Evolutionary conservation across 2,797 vertebrate genomes (phyloP).

Genomic region (Eulemur coronatus): DNA sequence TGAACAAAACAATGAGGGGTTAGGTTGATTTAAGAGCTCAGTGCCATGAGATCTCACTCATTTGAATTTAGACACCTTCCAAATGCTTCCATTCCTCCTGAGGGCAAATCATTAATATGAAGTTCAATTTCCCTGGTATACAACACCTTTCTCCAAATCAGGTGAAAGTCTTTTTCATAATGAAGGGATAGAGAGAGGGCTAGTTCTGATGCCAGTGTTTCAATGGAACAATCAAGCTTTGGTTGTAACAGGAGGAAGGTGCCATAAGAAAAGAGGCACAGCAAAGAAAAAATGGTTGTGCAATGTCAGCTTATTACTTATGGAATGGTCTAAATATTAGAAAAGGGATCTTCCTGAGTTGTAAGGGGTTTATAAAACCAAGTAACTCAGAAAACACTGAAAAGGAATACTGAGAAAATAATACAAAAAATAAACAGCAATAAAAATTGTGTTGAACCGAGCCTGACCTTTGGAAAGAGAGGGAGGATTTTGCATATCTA

Average conservation of each 20-base stretch:
- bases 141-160: conserved; percentile 1
- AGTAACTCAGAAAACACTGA: not conserved
- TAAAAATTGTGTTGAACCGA: conserved; percentile 51
- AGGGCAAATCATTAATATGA: not conserved
- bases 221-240: conserved; percentile 14
- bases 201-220: conserved; percentile 8
- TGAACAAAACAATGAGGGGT: conserved; percentile 16
- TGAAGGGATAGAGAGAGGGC: not conserved
- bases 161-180: conserved; percentile 17
- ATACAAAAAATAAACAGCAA: conserved; percentile 34
- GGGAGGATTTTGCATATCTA: conserved; percentile 20
- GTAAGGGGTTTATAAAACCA: not conserved
- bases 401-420: conserved; percentile 33
- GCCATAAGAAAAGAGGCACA: not conserved
- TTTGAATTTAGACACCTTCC: not conserved
- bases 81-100: not conserved
- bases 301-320: conserved; percentile 32
- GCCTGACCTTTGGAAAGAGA: conserved; percentile 54
- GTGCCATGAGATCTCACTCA: not conserved
- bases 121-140: conserved; percentile 2
- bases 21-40: conserved; percentile 7
- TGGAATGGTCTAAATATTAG: conserved; percentile 1
- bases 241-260: not conserved
- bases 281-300: not conserved
- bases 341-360: not conserved